Evolutionary conservation across 2,888 invertebrate species (phyloP), one percentile per base, ranked within the genome.

Genomic region (Prosopocoilus inquinatus): DNA sequence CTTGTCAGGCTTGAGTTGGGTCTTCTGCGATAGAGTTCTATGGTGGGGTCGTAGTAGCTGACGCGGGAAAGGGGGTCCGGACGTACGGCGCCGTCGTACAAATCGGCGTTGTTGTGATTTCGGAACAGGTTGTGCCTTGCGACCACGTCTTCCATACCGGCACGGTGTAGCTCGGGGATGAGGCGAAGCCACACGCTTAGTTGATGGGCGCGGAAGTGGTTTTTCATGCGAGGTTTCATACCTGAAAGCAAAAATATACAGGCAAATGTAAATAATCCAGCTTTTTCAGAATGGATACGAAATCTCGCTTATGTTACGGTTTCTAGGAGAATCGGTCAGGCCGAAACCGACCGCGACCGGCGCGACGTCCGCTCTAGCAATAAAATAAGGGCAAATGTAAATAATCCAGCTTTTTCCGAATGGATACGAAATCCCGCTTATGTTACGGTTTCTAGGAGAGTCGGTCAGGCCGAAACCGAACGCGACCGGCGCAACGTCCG

Each of bases 161-260:
- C 89, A 50, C 91, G 81, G 73, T 93, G 92, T 0, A 93, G 82
- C 75, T 96, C 95, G 0, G 96, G 96, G 45, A 97, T 91, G 5
- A 96, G 83, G 4, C 96, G 89, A 7, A 96, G 79, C 97, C 97
- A 97, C 43, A 96, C 92, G 45, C 96, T 95, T 47, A 96, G 82
- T 73, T 96, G 94, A 77, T 96, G 95, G 1, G 96, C 94, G 47
- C 96, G 84, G 79, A 93, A 96, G 79, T 96, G 96, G 75, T 94
- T 94, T 74, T 92, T 93, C 78, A 94, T 85, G 58, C 90, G 86
- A 0, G 95, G 92, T 72, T 94, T 94, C 84, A 90, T 86, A 64
- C 94, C 96, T 96, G 83, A 1, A 78, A 77, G 61, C 73, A 68
- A 69, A 62, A 50, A 59, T 50, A 34, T 9, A 43, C 28, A 12